Base-by-base conservation (phyloP, 2,888 invertebrate species). In the Diloba caeruleocephala region DNA sequence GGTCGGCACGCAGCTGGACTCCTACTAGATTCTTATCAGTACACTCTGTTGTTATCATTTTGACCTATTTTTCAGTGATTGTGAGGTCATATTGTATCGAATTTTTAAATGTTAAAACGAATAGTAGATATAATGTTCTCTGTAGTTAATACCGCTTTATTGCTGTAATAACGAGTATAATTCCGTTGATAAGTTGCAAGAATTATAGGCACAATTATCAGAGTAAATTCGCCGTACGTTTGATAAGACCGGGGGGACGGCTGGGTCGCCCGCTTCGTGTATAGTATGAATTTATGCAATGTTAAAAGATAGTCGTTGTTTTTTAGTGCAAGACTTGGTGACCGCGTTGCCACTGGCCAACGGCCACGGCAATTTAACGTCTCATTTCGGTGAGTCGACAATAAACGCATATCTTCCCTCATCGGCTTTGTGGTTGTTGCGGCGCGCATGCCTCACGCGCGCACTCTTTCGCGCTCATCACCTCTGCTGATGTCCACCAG, bases 281-380 rank as follows among this genome's bases (percentile, higher is more conserved):
- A 71, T 81, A 78, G 73, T 81, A 75, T 76, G 78, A 82, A 79
- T 86, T 75, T 82, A 87, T 89, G 86, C 83, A 84, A 91, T 93
- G 92, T 90, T 92, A 90, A 93, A 92, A 83, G 86, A 86, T 80
- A 88, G 92, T 89, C 87, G 88, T 93, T 92, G 85, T 92, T 93
- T 93, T 93, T 92, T 93, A 92, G 93, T 92, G 93, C 92, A 93
- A 92, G 93, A 93, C 88, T 87, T 93, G 93, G 94, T 94, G 93
- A 93, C 93, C 81, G 93, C 93, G 84, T 93, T 94, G 90, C 93
- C 93, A 78, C 87, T 92, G 88, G 93, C 93, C 87, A 93, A 93
- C 89, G 93, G 93, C 89, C 93, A 93, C 89, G 90, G 91, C 89
- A 90, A 90, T 90, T 87, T 91, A 75, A 88, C 92, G 89, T 90